Conservation (phyloP, 2,797 vertebrate genomes). For the Xenentodon cancila region DNA sequence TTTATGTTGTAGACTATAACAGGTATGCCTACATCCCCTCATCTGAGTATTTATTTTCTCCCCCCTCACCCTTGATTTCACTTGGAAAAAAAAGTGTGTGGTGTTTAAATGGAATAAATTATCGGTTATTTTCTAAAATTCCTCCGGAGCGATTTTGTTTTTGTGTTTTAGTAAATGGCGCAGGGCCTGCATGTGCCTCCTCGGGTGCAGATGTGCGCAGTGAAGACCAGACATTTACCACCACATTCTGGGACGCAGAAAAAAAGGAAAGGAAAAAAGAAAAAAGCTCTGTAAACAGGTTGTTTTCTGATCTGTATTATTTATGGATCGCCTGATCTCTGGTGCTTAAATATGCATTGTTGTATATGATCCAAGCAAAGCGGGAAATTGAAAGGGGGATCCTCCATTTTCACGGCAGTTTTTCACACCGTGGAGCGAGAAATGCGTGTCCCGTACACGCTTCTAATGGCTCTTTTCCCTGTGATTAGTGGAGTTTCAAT, state of each 20-base stretch:
- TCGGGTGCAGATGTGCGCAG: too few relatives aligned
- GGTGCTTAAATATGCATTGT: slow-evolving; percentile 83
- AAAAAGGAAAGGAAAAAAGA: not conserved
- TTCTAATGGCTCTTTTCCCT: slow-evolving; percentile 54
- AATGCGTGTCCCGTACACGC: not conserved
- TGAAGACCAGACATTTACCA: not conserved
- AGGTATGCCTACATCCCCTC: slow-evolving; percentile 46
- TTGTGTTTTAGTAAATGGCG: slow-evolving; percentile 17
- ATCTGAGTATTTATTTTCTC: slow-evolving; percentile 59
- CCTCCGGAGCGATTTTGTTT: slow-evolving; percentile 33
- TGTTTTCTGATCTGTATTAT: slow-evolving; percentile 76
- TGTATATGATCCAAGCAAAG: slow-evolving; percentile 52
- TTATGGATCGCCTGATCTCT: slow-evolving; percentile 76
- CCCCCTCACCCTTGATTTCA: slow-evolving; percentile 70
- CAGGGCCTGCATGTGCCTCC: not conserved
- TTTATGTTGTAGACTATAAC: slow-evolving; percentile 42
- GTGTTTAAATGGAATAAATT: slow-evolving; percentile 79
- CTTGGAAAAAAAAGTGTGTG: slow-evolving; percentile 76
- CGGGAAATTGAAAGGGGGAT: slow-evolving; percentile 14
- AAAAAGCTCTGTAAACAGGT: slow-evolving; percentile 46
- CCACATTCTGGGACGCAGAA: not conserved
- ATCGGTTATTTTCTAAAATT: slow-evolving; percentile 75
- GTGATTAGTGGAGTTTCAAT: slow-evolving; percentile 86
- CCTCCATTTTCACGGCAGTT: slow-evolving; percentile 44
- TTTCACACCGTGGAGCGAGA: slow-evolving; percentile 35